phyloP scores from a whole-genome alignment of 2,888 invertebrate species.

The Eristalinus sepulchralis region DNA sequence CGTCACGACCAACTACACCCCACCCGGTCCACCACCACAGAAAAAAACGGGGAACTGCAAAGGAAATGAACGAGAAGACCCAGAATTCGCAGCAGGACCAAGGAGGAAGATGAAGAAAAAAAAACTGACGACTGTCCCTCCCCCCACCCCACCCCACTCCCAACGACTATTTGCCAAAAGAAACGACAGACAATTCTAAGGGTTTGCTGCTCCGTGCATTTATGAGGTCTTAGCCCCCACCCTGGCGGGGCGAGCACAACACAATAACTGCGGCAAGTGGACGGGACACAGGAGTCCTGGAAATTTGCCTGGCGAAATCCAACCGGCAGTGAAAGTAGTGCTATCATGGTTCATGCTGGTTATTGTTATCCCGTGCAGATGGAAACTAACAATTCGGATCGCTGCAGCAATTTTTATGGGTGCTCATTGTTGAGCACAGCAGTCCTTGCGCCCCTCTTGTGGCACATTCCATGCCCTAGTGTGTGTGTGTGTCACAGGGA shows the following conservation, averaged over 20 bases:
- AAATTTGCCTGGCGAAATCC: constrained; percentile 51
- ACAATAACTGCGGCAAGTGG: constrained; percentile 31
- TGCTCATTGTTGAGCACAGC: constrained; percentile 24
- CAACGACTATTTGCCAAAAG: constrained; percentile 30
- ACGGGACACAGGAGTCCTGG: constrained; percentile 20
- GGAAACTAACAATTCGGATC: constrained; percentile 60
- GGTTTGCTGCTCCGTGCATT: constrained; percentile 23
- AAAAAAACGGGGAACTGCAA: constrained; percentile 17
- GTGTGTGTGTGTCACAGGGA: background rate
- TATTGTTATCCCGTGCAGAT: constrained; percentile 61
- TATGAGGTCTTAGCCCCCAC: background rate
- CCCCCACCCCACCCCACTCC: background rate
- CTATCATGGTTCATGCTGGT: constrained; percentile 64
- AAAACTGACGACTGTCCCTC: background rate
- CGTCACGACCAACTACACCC: constrained; percentile 48
- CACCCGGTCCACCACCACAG: background rate
- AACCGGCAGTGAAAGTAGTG: constrained; percentile 38
- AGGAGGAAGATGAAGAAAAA: background rate
- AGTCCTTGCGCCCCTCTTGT: background rate
- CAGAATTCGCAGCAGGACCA: constrained; percentile 39
- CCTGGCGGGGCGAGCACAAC: background rate
- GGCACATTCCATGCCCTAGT: background rate
- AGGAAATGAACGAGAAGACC: constrained; percentile 51
- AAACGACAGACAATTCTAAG: background rate
- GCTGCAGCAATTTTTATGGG: constrained; percentile 42